Percentiles rank a stretch among this genome's conserved stretches.
These are phyloP conservation scores for Isoperla grammatica DNA, from an alignment of 2,888 invertebrate genomes.

Conservation along the genomic window DNA sequence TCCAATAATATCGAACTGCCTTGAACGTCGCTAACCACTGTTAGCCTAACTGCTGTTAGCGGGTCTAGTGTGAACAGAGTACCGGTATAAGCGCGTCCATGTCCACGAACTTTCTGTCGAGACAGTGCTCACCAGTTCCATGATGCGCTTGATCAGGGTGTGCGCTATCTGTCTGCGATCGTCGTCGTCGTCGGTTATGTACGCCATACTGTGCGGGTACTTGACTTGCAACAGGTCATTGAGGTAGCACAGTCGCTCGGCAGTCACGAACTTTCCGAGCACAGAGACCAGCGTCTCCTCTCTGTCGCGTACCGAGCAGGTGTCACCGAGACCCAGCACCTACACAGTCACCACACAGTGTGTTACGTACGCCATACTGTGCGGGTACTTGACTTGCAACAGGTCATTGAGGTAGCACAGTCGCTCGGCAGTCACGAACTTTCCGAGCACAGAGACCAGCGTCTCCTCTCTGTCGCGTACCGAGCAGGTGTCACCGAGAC, in stretches of 20 bases:
- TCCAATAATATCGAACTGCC: too few species aligned
- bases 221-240: conserved; percentile 50
- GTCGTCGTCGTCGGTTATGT: too few species aligned
- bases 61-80: too few species aligned
- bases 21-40: too few species aligned
- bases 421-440: conserved; percentile 40
- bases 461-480: conserved; percentile 42
- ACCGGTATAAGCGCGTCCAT: too few species aligned
- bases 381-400: conserved; percentile 49
- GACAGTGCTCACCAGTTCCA: too few species aligned
- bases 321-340: conserved; percentile 33
- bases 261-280: conserved; percentile 38
- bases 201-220: conserved; percentile 41
- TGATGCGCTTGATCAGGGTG: too few species aligned
- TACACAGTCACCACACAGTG: too few species aligned
- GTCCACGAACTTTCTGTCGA: too few species aligned
- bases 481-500: conserved; percentile 31
- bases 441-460: conserved; percentile 41
- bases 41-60: too few species aligned
- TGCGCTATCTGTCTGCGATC: too few species aligned
- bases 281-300: conserved; percentile 44
- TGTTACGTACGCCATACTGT: not conserved
- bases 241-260: conserved; percentile 50
- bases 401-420: conserved; percentile 53
- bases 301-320: conserved; percentile 35